Evolutionary conservation across 2,888 invertebrate species (phyloP).

Genomic region (Temnothorax unifasciatus): DNA sequence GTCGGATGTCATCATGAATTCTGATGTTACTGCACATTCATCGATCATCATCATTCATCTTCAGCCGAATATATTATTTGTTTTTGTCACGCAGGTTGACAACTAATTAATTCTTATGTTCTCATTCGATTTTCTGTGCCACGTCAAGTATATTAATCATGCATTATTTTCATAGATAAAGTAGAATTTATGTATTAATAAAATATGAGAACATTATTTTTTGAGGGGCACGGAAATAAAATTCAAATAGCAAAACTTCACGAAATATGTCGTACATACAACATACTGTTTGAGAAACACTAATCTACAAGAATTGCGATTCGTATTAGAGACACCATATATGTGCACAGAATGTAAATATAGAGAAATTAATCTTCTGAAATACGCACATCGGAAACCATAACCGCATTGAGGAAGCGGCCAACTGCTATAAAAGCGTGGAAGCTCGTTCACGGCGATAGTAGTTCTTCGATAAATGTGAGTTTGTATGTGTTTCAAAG

Average conservation of each 20-base stretch:
- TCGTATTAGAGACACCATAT: neutral
- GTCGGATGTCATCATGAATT: slow-evolving; percentile 35
- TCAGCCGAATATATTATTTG: slow-evolving; percentile 24
- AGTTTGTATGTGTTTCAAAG: neutral
- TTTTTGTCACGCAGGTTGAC: neutral
- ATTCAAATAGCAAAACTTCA: neutral
- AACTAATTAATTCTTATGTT: slow-evolving; percentile 18
- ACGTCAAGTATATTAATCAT: neutral
- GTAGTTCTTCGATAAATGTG: neutral
- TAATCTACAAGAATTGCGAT: neutral
- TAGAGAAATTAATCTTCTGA: slow-evolving; percentile 1
- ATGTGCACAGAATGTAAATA: neutral
- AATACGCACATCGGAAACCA: slow-evolving; percentile 43
- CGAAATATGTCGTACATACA: neutral
- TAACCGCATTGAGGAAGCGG: slow-evolving; percentile 55
- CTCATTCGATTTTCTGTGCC: neutral
- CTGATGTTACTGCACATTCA: slow-evolving; percentile 12
- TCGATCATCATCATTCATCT: slow-evolving; percentile 40
- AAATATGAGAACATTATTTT: neutral
- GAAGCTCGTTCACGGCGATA: neutral
- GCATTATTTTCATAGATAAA: neutral
- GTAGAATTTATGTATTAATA: neutral
- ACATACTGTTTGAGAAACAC: neutral
- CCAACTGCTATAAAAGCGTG: slow-evolving; percentile 22
- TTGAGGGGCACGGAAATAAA: neutral